These are phyloP conservation scores for Helicoverpa assulta DNA, from an alignment of 2,888 invertebrate genomes.

Conservation along the genomic window DNA sequence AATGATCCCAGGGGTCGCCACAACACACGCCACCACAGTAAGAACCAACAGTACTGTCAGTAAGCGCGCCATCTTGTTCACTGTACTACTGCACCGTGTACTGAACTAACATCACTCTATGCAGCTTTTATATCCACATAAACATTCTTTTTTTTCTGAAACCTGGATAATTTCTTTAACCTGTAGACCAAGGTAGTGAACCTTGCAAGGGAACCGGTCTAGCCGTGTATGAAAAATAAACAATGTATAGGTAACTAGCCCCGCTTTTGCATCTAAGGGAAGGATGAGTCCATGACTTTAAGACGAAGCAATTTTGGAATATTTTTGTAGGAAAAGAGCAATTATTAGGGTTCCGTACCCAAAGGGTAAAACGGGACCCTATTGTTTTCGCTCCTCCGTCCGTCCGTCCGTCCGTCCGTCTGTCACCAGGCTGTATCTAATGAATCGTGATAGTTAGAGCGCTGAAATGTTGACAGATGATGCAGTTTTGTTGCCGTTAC, in stretches of 20 bases:
- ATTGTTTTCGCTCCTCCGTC: too few species aligned
- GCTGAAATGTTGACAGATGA: too few species aligned
- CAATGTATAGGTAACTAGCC: too few species aligned
- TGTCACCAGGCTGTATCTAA: too few species aligned
- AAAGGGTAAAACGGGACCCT: too few species aligned
- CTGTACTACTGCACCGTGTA: neutral
- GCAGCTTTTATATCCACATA: neutral
- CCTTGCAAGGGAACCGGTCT: conserved; percentile 6
- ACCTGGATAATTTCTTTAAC: too few species aligned
- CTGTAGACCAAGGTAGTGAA: neutral
- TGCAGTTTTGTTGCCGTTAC: too few species aligned
- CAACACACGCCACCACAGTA: conserved; percentile 2
- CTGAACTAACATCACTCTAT: conserved; percentile 4
- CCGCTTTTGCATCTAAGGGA: neutral
- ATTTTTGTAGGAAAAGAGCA: too few species aligned
- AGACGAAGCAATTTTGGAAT: too few species aligned
- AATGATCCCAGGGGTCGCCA: neutral
- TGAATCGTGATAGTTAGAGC: too few species aligned
- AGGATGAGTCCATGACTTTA: neutral
- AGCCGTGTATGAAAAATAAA: neutral
- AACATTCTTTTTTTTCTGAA: neutral
- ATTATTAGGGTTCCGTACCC: too few species aligned
- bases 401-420: too few species aligned
- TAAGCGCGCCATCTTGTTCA: conserved; percentile 27
- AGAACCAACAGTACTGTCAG: conserved; percentile 8